A percentile compares a stretch with the other conserved stretches of the same genome.
Conservation (phyloP, 2,888 invertebrate species). For the Ceriagrion tenellum region DNA sequence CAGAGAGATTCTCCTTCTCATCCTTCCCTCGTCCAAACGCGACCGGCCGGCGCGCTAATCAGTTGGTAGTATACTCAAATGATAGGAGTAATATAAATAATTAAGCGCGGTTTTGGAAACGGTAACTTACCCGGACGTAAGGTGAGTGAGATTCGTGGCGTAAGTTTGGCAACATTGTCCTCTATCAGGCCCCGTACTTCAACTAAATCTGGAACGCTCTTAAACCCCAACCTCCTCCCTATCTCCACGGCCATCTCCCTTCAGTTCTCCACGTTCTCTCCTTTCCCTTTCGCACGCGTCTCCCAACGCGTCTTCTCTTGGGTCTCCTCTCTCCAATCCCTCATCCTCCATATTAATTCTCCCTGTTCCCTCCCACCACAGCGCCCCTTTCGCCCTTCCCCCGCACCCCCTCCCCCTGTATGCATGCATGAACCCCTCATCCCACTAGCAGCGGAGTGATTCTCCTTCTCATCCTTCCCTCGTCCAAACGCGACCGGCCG, state of each 20-base stretch:
- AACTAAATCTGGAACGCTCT: too few species aligned
- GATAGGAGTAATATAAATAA: too few species aligned
- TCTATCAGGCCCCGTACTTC: too few species aligned
- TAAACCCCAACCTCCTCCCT: constrained; percentile 72
- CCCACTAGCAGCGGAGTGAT: too few species aligned
- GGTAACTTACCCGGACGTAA: too few species aligned
- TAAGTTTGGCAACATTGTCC: too few species aligned
- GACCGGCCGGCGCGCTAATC: too few species aligned
- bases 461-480: constrained; percentile 47
- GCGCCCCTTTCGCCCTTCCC: constrained; percentile 19
- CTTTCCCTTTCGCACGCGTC: constrained; percentile 67
- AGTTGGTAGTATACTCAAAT: too few species aligned
- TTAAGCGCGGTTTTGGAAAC: too few species aligned
- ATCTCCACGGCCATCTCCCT: constrained; percentile 74
- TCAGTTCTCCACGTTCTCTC: constrained; percentile 72
- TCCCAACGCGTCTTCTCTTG: constrained; percentile 70
- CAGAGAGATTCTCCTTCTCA: too few species aligned
- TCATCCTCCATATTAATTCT: constrained; percentile 80
- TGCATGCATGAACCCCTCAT: constrained; percentile 30
- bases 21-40: too few species aligned
- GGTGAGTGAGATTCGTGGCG: too few species aligned
- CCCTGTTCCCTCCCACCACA: constrained; percentile 76
- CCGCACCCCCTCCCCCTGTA: constrained; percentile 68
- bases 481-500: neutral
- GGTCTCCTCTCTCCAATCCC: constrained; percentile 78